Evolutionary conservation across 2,113 vertebrate genomes (phyloP).

Genomic region (Tetrao urogallus): DNA sequence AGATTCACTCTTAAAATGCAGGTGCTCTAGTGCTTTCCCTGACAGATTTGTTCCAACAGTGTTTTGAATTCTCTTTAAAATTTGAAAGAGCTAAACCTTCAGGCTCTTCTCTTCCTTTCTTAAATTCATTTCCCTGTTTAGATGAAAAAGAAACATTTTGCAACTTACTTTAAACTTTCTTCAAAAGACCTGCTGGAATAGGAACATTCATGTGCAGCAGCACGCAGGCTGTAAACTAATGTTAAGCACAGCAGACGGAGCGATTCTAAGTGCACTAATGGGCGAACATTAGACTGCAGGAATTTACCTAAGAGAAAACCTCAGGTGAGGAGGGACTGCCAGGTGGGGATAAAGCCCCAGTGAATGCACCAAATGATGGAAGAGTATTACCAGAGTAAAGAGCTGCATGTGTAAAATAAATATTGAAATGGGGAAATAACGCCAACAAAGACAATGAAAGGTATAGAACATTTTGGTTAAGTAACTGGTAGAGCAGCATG

Average conservation of each 20-base stretch:
- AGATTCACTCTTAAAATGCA: slow-evolving; percentile 75
- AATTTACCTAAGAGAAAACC: slow-evolving; percentile 63
- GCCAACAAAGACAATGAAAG: neutral
- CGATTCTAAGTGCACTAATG: slow-evolving; percentile 75
- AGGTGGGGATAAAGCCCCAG: neutral
- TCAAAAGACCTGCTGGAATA: slow-evolving; percentile 80
- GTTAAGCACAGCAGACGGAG: slow-evolving; percentile 54
- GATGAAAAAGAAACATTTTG: slow-evolving; percentile 86
- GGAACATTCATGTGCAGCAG: slow-evolving; percentile 74
- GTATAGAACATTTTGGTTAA: neutral
- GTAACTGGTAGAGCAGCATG: neutral
- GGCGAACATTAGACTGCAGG: slow-evolving; percentile 68
- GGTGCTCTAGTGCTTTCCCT: slow-evolving; percentile 74
- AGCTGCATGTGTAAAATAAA: neutral
- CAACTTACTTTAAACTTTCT: slow-evolving; percentile 84
- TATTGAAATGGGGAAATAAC: slow-evolving; percentile 40
- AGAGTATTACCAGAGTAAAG: slow-evolving; percentile 23
- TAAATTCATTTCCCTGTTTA: slow-evolving; percentile 82
- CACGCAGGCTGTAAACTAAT: slow-evolving; percentile 70
- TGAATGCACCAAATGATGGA: slow-evolving; percentile 20
- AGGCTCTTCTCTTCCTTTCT: slow-evolving; percentile 79
- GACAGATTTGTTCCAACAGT: slow-evolving; percentile 76
- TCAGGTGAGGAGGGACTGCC: neutral
- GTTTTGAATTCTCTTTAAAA: slow-evolving; percentile 82
- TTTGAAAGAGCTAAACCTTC: slow-evolving; percentile 79